Conservation (phyloP, 2,113 vertebrate genomes). For the Ranitomeya imitator region DNA sequence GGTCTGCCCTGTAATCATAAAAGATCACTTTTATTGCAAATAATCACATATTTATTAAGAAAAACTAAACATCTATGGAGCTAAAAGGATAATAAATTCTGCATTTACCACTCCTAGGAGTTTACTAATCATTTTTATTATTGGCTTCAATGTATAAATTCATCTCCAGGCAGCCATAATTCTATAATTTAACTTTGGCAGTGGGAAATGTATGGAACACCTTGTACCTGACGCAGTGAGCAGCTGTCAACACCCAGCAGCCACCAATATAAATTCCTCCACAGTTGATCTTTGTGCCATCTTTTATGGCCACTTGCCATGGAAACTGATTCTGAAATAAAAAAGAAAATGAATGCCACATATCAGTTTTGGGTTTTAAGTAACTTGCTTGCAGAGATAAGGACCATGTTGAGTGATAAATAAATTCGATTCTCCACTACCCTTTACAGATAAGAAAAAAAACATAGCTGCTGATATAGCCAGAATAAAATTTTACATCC, state of each 20-base stretch:
- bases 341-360: not conserved
- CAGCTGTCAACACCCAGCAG: constrained; percentile 93
- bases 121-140: not conserved
- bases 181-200: not conserved
- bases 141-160: not conserved
- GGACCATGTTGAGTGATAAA: not conserved
- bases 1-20: constrained; percentile 68
- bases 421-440: no score
- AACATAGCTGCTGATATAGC: not conserved
- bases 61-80: no score
- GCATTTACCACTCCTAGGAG: no score
- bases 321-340: constrained; percentile 85
- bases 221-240: constrained; percentile 89
- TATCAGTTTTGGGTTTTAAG: not conserved
- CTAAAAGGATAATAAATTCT: no score
- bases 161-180: not conserved
- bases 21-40: not conserved
- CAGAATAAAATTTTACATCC: no score
- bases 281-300: constrained; percentile 70
- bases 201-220: not conserved
- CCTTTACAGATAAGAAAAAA: not conserved
- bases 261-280: constrained; percentile 90
- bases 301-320: constrained; percentile 89
- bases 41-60: not conserved
- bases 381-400: not conserved